A percentile compares a stretch with the other conserved stretches of the same genome.
Conservation (phyloP, 1,140 invertebrate genomes). For the Formica selysi region DNA sequence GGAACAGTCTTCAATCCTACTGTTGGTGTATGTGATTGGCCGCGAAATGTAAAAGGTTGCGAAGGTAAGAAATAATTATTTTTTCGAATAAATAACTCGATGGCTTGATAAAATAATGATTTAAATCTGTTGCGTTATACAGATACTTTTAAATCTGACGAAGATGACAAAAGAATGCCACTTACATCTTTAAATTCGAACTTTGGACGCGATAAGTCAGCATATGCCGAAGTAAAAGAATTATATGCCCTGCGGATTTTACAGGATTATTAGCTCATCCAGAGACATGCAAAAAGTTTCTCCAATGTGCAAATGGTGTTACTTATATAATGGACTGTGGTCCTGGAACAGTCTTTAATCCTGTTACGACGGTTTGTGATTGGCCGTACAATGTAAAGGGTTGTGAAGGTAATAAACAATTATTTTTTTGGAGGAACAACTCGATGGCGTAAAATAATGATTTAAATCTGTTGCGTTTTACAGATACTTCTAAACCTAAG, state of each 20-base stretch:
- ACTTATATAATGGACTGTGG: constrained; percentile 89
- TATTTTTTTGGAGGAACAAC: not conserved
- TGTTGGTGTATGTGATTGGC: constrained; percentile 88
- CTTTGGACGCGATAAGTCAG: not conserved
- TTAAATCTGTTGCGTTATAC: not conserved
- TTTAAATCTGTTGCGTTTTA: not conserved
- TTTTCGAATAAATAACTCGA: not conserved
- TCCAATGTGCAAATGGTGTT: constrained; percentile 89
- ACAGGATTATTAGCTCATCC: constrained; percentile 89
- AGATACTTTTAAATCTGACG: constrained; percentile 59
- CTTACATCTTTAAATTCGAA: constrained; percentile 9
- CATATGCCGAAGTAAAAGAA: constrained; percentile 41
- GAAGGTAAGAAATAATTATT: constrained; percentile 70
- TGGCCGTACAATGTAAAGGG: constrained; percentile 87
- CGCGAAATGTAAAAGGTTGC: constrained; percentile 86
- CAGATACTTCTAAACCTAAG: constrained; percentile 52
- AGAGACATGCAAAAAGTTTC: constrained; percentile 88
- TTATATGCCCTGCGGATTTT: constrained; percentile 83
- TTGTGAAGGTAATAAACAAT: not conserved
- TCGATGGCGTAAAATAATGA: not conserved
- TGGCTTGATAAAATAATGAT: not conserved
- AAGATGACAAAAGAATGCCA: not conserved
- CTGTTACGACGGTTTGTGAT: constrained; percentile 87
- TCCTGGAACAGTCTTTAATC: constrained; percentile 90
- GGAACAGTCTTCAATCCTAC: constrained; percentile 89